phyloP scores from a whole-genome alignment of 2,797 vertebrate species.

The Typhlichthys subterraneus region DNA sequence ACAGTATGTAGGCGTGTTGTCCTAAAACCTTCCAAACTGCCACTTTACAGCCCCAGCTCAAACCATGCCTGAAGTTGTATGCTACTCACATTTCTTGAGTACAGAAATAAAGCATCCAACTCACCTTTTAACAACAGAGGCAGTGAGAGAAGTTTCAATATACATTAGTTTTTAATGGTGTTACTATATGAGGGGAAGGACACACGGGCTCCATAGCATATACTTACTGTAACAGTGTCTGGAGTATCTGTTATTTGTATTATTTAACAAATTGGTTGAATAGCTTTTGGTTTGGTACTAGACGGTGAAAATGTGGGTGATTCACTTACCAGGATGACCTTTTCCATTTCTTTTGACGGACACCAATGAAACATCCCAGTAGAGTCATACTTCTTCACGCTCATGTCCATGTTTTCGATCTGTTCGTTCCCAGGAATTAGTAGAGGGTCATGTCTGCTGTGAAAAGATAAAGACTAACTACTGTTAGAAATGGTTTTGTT shows the following conservation, averaged over 20 bases:
- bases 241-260: background rate
- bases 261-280: background rate
- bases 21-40: conserved; percentile 61
- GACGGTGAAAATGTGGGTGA: background rate
- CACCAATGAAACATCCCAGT: conserved; percentile 99
- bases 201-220: conserved; percentile 45
- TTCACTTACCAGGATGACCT: conserved; percentile 94
- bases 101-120: conserved; percentile 58
- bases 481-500: background rate
- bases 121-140: conserved; percentile 79
- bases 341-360: conserved; percentile 96
- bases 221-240: conserved; percentile 40
- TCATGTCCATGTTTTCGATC: conserved; percentile 98
- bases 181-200: conserved; percentile 44
- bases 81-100: conserved; percentile 42
- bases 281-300: background rate
- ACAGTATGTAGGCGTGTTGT: background rate
- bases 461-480: conserved; percentile 23
- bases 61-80: conserved; percentile 57
- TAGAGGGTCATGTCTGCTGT: conserved; percentile 92
- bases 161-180: conserved; percentile 67
- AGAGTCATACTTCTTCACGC: conserved; percentile 97
- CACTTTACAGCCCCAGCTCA: conserved; percentile 36
- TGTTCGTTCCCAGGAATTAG: conserved; percentile 95
- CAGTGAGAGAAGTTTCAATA: conserved; percentile 74